Conservation (phyloP, 2,888 invertebrate species). For the Strigamia transsilvanica region DNA sequence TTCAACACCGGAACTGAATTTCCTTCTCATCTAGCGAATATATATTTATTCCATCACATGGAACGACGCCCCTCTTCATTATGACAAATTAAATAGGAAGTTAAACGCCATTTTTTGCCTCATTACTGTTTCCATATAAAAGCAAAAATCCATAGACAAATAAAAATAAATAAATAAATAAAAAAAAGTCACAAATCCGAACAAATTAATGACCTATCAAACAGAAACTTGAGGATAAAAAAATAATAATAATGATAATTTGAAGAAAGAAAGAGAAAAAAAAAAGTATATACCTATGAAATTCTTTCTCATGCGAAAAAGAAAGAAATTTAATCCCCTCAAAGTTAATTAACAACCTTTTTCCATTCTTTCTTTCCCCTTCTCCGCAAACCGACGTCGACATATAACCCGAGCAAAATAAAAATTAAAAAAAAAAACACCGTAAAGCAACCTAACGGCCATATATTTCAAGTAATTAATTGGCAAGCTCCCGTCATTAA, state of each 20-base stretch:
- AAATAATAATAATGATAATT: background rate
- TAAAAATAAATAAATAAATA: background rate
- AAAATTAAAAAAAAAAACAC: background rate
- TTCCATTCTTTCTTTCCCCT: background rate
- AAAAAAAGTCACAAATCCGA: background rate
- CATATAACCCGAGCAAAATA: constrained; percentile 6
- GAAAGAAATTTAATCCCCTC: background rate
- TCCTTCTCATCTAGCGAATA: background rate
- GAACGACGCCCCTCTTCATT: background rate
- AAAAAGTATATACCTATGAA: background rate
- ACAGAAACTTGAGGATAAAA: background rate
- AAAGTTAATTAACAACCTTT: constrained; percentile 20
- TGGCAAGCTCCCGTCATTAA: constrained; percentile 24
- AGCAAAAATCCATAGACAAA: too few relatives aligned
- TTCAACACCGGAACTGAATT: background rate
- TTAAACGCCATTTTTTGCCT: background rate
- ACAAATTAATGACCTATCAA: background rate
- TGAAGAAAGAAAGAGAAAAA: background rate
- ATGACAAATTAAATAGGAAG: constrained; percentile 11
- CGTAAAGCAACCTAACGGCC: constrained; percentile 7
- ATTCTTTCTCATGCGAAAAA: background rate
- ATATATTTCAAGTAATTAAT: constrained; percentile 2
- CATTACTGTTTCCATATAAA: background rate
- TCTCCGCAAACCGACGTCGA: background rate
- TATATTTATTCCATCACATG: background rate